Evolutionary conservation across 2,797 vertebrate genomes (phyloP), one percentile per base, ranked within the genome.

Genomic region (Myotis findleyi): DNA sequence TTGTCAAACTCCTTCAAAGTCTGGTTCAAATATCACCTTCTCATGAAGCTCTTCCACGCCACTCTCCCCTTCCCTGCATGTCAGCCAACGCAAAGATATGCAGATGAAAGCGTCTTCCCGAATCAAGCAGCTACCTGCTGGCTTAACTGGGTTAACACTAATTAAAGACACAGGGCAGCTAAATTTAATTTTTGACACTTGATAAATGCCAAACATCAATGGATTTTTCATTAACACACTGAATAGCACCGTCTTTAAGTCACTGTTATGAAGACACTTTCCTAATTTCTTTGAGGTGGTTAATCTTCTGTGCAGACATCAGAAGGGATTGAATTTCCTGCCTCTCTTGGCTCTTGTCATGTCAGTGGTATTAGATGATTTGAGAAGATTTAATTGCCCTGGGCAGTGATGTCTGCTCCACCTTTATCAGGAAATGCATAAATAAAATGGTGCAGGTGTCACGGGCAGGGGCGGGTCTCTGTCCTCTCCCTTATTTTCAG

Each of bases 101-200:
- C 51, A 92, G 64, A 91, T 83, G 77, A 86, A 80, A 62, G 81
- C 23, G 49, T 83, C 92, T 88, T 12, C 69, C 36, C 51, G 89
- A 82, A 68, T 84, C 62, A 12, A 5, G 93, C 47, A 41, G 69
- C 81, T 82, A 92, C 87, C 77, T 90, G 91, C 96, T 85, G 94
- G 72, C 53, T 87, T 92, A 83, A 91, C 95, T 80, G 33, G 94
- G 92, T 96, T 97, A 85, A 47, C 10, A 27, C 94, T 97, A 93
- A 97, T 97, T 94, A 96, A 97, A 97, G 86, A 96, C 92, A 94
- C 73, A 86, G 85, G 85, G 88, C 7, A 62, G 86, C 90, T 84
- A 72, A 94, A 96, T 97, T 84, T 96, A 93, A 97, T 97, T 95
- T 96, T 94, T 96, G 97, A 96, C 97, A 93, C 79, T 91, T 96